Conservation (phyloP, 1,140 invertebrate genomes). For the Polyergus mexicanus region DNA sequence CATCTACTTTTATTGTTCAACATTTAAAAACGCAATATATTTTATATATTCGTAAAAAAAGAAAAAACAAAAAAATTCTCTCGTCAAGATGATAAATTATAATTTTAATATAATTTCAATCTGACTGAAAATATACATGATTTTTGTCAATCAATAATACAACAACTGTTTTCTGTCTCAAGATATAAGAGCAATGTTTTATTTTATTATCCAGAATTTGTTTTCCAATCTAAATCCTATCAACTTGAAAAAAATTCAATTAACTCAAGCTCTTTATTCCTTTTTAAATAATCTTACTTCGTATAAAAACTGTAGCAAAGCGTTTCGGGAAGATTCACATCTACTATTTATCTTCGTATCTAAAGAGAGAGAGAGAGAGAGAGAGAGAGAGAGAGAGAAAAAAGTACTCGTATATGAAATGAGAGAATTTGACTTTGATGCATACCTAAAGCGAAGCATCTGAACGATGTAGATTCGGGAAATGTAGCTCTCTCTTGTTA, state of each 20-base stretch:
- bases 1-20: not conserved
- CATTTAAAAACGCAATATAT: not conserved
- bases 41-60: too few relatives aligned
- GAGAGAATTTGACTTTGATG: constrained; percentile 15
- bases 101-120: too few relatives aligned
- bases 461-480: not conserved
- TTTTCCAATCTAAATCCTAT: not conserved
- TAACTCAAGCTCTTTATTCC: not conserved
- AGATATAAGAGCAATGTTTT: not conserved
- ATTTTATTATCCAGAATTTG: not conserved
- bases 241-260: constrained; percentile 22
- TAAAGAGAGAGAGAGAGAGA: too few relatives aligned
- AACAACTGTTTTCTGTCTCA: too few relatives aligned
- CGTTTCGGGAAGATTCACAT: not conserved
- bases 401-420: not conserved
- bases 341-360: not conserved
- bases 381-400: too few relatives aligned
- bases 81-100: too few relatives aligned
- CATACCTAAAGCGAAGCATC: not conserved
- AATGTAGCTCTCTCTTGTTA: not conserved
- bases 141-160: too few relatives aligned
- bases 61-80: too few relatives aligned
- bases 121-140: too few relatives aligned
- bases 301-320: too few relatives aligned
- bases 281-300: constrained; percentile 3